Evolutionary conservation across 2,888 invertebrate genomes (phyloP), one percentile per base, ranked within the genome.

Genomic region (Cryptosula pallasiana): DNA sequence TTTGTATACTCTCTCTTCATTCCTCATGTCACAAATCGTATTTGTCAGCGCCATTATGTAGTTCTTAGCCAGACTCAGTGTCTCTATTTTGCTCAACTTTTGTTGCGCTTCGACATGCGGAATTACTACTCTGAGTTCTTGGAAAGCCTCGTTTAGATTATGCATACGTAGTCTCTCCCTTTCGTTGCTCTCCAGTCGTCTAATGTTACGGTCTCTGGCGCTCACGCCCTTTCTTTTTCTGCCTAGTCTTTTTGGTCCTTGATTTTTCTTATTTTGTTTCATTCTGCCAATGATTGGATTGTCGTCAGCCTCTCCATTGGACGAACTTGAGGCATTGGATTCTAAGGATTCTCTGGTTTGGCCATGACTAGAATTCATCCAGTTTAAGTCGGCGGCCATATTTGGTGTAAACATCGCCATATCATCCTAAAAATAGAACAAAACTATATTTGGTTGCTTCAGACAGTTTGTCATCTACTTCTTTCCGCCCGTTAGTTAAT

Each of bases 101-200:
- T 92, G 87, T 77, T 92, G 92, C 86, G 91, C 90, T 83, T 91
- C 91, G 54, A 93, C 90, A 79, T 93, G 93, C 0, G 93, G 93
- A 77, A 93, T 92, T 1, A 93, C 93, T 81, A 91, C 90, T 35
- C 93, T 88, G 71, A 93, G 87, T 79, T 91, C 92, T 89, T 93
- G 92, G 85, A 94, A 94, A 23, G 94, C 94, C 81, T 93, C 92
- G 83, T 94, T 94, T 73, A 94, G 88, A 71, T 92, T 92, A 84
- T 94, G 94, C 94, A 94, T 94, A 78, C 94, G 88, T 91, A 93
- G 92, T 73, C 94, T 88, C 85, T 94, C 94, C 71, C 94, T 87
- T 84, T 94, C 94, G 84, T 94, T 94, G 84, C 93, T 93, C 86
- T 94, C 94, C 71, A 94, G 88, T 73, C 94, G 89, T 71, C 94